Conservation (phyloP, 2,797 vertebrate genomes). For the Labroides dimidiatus region DNA sequence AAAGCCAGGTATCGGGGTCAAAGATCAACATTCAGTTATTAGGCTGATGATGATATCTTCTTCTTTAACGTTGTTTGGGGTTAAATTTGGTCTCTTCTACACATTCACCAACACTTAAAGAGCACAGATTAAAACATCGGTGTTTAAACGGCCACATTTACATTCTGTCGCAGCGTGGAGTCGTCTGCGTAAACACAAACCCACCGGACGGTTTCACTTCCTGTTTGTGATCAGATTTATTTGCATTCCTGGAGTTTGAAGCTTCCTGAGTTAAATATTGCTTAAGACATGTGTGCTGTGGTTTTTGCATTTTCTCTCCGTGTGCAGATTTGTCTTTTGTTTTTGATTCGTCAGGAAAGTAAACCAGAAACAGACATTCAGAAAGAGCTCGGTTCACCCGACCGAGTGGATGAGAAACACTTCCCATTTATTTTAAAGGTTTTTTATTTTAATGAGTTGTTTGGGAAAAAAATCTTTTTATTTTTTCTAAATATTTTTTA, state of each 20-base stretch:
- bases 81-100: slow-evolving; percentile 4
- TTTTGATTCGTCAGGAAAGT: background rate
- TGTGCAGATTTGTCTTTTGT: background rate
- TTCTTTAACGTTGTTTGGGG: no score
- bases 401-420: background rate
- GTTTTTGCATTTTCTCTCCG: background rate
- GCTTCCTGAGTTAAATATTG: slow-evolving; percentile 57
- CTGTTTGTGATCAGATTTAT: no score
- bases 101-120: slow-evolving; percentile 9
- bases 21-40: no score
- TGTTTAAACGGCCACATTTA: background rate
- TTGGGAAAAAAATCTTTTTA: no score
- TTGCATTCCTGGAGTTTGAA: slow-evolving; percentile 13
- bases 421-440: no score
- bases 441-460: no score
- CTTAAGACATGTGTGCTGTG: slow-evolving; percentile 47
- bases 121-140: background rate
- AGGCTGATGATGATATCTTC: no score
- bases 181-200: no score
- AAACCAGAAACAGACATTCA: slow-evolving; percentile 2
- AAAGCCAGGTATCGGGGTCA: no score
- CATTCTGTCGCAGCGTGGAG: background rate
- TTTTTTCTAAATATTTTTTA: no score
- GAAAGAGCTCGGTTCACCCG: background rate
- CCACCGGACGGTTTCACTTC: no score